Percentiles rank a stretch among this genome's conserved stretches.
Evolutionary conservation across 2,888 invertebrate genomes (phyloP).

Genomic region (Spicauda simplicius): DNA sequence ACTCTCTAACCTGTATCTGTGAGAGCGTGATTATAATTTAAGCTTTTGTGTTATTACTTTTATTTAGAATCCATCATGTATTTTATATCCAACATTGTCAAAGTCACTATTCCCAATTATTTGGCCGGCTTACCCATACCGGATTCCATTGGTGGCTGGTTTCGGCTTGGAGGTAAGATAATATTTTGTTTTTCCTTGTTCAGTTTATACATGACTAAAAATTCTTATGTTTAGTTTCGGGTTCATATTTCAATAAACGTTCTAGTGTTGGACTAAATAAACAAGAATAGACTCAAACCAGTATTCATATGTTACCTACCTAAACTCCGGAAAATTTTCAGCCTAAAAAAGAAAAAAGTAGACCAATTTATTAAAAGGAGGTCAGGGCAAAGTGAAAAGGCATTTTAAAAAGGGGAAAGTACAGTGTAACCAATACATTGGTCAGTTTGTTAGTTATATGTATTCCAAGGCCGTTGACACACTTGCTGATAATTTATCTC

Average conservation of each 20-base stretch:
- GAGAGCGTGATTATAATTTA: not conserved
- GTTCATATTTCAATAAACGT: too few species aligned
- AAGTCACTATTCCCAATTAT: conserved; percentile 93
- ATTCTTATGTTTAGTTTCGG: too few species aligned
- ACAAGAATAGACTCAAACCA: too few species aligned
- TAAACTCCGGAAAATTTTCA: too few species aligned
- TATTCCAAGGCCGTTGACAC: conserved; percentile 43
- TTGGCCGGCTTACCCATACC: conserved; percentile 93
- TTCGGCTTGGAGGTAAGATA: conserved; percentile 90
- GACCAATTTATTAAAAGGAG: not conserved
- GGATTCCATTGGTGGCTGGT: conserved; percentile 93
- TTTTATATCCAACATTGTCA: conserved; percentile 90
- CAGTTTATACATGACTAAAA: not conserved
- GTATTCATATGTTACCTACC: too few species aligned
- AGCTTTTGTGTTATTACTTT: not conserved
- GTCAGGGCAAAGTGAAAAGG: conserved; percentile 22
- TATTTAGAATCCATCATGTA: conserved; percentile 85
- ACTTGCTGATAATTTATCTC: conserved; percentile 35
- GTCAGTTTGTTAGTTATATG: not conserved
- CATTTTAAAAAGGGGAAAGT: conserved; percentile 8
- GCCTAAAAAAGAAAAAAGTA: too few species aligned
- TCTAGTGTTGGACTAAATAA: too few species aligned
- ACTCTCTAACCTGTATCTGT: not conserved
- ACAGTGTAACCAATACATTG: not conserved
- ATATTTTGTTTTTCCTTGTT: conserved; percentile 10